Percentiles rank a stretch among this genome's conserved stretches.
These are phyloP conservation scores for Heliconius hortense DNA, from an alignment of 2,888 invertebrate genomes.

Conservation along the genomic window DNA sequence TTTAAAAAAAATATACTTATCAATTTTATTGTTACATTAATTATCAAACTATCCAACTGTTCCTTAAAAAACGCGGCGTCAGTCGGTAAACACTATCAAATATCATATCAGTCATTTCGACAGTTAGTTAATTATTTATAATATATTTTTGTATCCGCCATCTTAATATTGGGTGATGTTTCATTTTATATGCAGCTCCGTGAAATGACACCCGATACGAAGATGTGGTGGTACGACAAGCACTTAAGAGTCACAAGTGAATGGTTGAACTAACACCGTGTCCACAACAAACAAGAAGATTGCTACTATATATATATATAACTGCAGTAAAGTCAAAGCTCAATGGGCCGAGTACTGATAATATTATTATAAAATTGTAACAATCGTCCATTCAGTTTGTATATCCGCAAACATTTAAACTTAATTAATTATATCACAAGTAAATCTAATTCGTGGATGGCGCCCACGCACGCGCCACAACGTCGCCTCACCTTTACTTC, in stretches of 20 bases:
- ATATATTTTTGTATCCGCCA: background rate
- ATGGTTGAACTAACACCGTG: slow-evolving; percentile 3
- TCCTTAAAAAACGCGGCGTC: background rate
- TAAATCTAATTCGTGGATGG: background rate
- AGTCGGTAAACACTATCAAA: slow-evolving; percentile 3
- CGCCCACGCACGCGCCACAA: slow-evolving; percentile 5
- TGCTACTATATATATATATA: background rate
- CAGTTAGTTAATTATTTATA: slow-evolving; percentile 7
- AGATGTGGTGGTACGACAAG: background rate
- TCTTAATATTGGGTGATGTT: background rate
- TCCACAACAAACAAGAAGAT: background rate
- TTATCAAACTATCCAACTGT: background rate
- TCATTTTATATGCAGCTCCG: slow-evolving; percentile 10
- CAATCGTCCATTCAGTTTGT: background rate
- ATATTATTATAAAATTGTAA: background rate
- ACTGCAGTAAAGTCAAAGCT: background rate
- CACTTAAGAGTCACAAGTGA: background rate
- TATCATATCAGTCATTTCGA: slow-evolving; percentile 32
- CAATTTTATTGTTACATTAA: too few relatives aligned
- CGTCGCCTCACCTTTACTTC: background rate
- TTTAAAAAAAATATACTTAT: slow-evolving; percentile 30
- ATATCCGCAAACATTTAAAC: background rate
- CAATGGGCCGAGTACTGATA: too few relatives aligned
- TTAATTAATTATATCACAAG: slow-evolving; percentile 10
- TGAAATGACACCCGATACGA: slow-evolving; percentile 3